These are phyloP conservation scores for sheep (Ovis aries) DNA, from an alignment of 2,113 vertebrate genomes.

Conservation along the genomic window ARS-UI_Ramb_v3.0 NC_056067.1:56418001-56418500, in stretches of 20 bases:
- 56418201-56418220: background rate
- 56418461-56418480: constrained; percentile 43
- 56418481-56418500: background rate
- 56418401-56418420: background rate
- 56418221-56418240: rapidly evolving
- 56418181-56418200: background rate
- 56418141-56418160: background rate
- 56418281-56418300: background rate
- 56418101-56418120: background rate
- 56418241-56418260: rapidly evolving
- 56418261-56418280: rapidly evolving
- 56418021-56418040: background rate
- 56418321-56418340: too few species aligned
- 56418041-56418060: background rate
- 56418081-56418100: background rate
- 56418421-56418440: background rate
- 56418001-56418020: background rate
- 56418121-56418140: background rate
- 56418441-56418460: background rate
- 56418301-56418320: background rate
- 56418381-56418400: background rate
- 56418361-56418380: background rate
- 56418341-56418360: background rate
- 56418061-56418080: too few species aligned
- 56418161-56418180: background rate